Evolutionary conservation across 2,888 invertebrate genomes (phyloP).

Genomic region (Drosophila prostipennis): DNA sequence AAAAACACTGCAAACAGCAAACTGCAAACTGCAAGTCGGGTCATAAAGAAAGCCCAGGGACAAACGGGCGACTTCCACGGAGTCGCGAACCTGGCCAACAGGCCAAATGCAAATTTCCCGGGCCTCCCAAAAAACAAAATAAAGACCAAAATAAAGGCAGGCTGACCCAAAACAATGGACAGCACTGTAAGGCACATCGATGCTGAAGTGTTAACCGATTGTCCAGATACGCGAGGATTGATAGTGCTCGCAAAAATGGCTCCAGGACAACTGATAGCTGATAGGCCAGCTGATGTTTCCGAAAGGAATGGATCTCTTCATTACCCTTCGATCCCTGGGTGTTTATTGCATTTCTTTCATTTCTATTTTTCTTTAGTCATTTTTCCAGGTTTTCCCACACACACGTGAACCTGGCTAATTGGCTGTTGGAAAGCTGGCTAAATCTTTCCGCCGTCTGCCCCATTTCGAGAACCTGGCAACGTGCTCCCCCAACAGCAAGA

Average conservation of each 20-base stretch:
- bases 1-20: constrained; percentile 27
- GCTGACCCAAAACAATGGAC: constrained; percentile 45
- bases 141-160: constrained; percentile 3
- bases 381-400: constrained; percentile 26
- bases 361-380: not conserved
- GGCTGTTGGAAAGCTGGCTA: constrained; percentile 17
- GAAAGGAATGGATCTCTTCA: constrained; percentile 24
- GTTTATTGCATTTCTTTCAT: not conserved
- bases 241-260: constrained; percentile 29
- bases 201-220: constrained; percentile 44
- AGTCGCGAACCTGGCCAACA: constrained; percentile 55
- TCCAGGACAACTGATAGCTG: constrained; percentile 25
- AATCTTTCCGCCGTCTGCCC: constrained; percentile 25
- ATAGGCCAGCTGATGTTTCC: constrained; percentile 1
- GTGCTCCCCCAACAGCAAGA: constrained; percentile 27
- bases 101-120: constrained; percentile 67
- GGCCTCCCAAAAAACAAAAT: constrained; percentile 18
- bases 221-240: constrained; percentile 39
- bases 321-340: constrained; percentile 22
- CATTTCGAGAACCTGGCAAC: constrained; percentile 41
- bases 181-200: constrained; percentile 30
- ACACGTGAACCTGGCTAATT: constrained; percentile 27
- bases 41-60: constrained; percentile 73
- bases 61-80: constrained; percentile 18
- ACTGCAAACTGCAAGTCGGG: constrained; percentile 52